These are phyloP conservation scores for Cetoscarus ocellatus DNA, from an alignment of 2,797 vertebrate genomes.

Conservation along the genomic window DNA sequence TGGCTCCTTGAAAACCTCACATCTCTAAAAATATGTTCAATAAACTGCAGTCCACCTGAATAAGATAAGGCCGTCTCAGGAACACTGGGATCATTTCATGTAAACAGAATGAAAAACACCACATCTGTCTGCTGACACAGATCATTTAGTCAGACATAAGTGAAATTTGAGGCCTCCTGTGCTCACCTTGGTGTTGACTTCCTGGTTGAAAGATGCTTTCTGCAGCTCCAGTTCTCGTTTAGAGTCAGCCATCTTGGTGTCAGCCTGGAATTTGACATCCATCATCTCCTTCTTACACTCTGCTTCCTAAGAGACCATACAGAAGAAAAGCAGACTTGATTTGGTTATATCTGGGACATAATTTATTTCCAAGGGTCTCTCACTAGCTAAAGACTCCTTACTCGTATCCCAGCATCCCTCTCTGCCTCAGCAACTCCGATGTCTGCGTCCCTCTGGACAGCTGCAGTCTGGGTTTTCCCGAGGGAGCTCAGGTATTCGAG, in stretches of 20 bases:
- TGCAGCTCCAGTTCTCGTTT: slow-evolving; percentile 93
- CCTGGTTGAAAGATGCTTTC: slow-evolving; percentile 93
- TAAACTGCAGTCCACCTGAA: too few relatives aligned
- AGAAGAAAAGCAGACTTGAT: background rate
- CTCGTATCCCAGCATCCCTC: slow-evolving; percentile 94
- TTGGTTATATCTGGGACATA: background rate
- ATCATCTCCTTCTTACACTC: slow-evolving; percentile 96
- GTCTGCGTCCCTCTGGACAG: slow-evolving; percentile 93
- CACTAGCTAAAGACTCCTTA: slow-evolving; percentile 60
- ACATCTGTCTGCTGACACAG: background rate
- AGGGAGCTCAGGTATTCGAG: slow-evolving; percentile 96
- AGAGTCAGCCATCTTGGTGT: slow-evolving; percentile 96
- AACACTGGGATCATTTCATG: background rate
- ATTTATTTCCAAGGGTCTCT: background rate
- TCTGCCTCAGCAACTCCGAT: slow-evolving; percentile 96
- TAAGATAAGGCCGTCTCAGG: background rate
- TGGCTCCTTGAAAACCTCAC: background rate
- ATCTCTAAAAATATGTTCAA: background rate
- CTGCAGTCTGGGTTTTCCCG: slow-evolving; percentile 95
- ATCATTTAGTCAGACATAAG: background rate
- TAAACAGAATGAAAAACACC: background rate
- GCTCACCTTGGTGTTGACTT: slow-evolving; percentile 93
- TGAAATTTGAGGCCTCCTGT: background rate
- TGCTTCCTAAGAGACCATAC: slow-evolving; percentile 86
- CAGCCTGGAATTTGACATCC: slow-evolving; percentile 92